A percentile compares a stretch with the other conserved stretches of the same genome.
Evolutionary conservation across 2,797 vertebrate genomes (phyloP).

Genomic region (Melanotaenia boesemani): DNA sequence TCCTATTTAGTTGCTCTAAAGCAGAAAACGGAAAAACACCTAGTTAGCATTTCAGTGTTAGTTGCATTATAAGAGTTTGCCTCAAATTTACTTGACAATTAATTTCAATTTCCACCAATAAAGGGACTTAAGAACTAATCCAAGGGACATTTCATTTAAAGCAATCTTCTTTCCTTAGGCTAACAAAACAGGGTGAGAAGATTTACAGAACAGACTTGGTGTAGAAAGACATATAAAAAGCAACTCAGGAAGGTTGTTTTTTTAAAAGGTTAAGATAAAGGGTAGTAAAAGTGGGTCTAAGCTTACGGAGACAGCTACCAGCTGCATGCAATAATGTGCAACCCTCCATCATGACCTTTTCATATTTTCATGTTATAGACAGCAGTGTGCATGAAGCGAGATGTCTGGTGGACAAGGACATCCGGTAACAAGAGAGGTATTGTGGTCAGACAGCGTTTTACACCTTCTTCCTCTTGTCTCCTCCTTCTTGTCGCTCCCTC

Average conservation of each 20-base stretch:
- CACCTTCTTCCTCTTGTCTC: conserved; percentile 70
- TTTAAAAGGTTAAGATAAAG: conserved; percentile 57
- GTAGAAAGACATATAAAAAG: conserved; percentile 35
- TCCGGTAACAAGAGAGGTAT: conserved; percentile 75
- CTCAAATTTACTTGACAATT: neutral
- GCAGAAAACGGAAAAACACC: neutral
- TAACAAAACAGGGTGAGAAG: conserved; percentile 23
- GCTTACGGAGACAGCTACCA: conserved; percentile 71
- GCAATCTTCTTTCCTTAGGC: conserved; percentile 1
- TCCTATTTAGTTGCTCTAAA: neutral
- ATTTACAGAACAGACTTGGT: conserved; percentile 48
- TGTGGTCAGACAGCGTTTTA: conserved; percentile 82
- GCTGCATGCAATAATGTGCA: conserved; percentile 73
- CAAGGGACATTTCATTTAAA: conserved; percentile 15
- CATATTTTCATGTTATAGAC: conserved; percentile 60
- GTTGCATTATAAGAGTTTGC: neutral
- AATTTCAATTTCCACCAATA: neutral
- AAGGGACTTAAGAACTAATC: neutral
- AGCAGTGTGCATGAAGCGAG: conserved; percentile 39
- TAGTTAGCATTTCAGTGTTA: neutral
- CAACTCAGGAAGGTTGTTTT: conserved; percentile 33
- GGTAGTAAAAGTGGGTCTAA: conserved; percentile 49
- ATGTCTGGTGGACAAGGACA: conserved; percentile 62
- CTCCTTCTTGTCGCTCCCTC: conserved; percentile 52
- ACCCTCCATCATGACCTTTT: conserved; percentile 45